Percentiles rank a stretch among this genome's conserved stretches.
phyloP scores from a whole-genome alignment of 1,140 invertebrate genomes.

The Sesamia nonagrioides region DNA sequence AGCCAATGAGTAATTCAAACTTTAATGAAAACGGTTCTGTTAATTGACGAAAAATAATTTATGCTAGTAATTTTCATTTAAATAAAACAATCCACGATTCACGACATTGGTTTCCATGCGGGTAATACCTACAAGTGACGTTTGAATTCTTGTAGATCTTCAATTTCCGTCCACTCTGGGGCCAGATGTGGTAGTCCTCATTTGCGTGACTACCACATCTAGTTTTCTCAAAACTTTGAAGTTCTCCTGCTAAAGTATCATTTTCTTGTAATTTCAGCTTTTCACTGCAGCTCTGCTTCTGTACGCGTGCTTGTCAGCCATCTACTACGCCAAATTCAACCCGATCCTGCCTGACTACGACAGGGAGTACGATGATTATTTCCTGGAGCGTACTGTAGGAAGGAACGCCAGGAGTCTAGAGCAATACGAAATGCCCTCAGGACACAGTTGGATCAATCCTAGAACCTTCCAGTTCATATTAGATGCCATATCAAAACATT shows the following conservation, averaged over 20 bases:
- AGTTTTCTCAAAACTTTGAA: neutral
- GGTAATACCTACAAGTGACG: too few relatives aligned
- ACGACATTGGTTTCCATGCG: too few relatives aligned
- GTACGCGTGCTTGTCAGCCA: constrained; percentile 94
- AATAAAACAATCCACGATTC: too few relatives aligned
- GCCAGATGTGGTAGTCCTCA: too few relatives aligned
- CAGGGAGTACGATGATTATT: constrained; percentile 91
- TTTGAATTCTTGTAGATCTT: too few relatives aligned
- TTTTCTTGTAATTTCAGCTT: constrained; percentile 88
- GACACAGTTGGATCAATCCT: constrained; percentile 81
- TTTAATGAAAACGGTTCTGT: too few relatives aligned
- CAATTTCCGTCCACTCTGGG: too few relatives aligned
- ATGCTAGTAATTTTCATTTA: too few relatives aligned
- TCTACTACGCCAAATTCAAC: constrained; percentile 95
- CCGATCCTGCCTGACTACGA: constrained; percentile 92
- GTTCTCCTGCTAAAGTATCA: neutral
- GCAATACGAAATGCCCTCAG: constrained; percentile 74
- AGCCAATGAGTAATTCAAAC: neutral
- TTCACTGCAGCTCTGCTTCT: constrained; percentile 92
- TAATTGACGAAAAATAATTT: too few relatives aligned
- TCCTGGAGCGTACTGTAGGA: constrained; percentile 86
- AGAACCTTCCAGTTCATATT: constrained; percentile 84
- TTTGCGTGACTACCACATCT: too few relatives aligned
- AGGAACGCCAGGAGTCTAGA: constrained; percentile 82
- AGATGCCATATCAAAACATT: constrained; percentile 80